Evolutionary conservation across 2,113 vertebrate species (phyloP).

Genomic region (Fulica atra): DNA sequence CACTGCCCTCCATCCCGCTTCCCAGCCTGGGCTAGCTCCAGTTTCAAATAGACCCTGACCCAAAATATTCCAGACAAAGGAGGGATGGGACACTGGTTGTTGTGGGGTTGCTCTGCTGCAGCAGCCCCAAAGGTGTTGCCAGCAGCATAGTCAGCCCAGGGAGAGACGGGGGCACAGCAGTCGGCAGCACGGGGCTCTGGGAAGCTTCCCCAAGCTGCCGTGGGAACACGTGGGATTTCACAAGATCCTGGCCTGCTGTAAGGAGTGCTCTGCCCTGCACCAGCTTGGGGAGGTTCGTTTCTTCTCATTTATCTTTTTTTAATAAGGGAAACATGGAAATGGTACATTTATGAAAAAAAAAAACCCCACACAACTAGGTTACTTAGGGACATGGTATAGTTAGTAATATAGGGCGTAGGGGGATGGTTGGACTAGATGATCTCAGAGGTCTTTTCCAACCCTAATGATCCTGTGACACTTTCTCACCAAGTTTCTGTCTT

Average conservation of each 20-base stretch:
- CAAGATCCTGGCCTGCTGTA: background rate
- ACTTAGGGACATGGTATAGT: too few relatives aligned
- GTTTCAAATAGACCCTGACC: background rate
- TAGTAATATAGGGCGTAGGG: too few relatives aligned
- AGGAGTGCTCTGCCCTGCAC: background rate
- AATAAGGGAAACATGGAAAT: background rate
- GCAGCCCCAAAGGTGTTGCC: background rate
- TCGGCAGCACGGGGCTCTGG: accelerated
- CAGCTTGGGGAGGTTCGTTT: background rate
- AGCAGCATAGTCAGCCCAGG: background rate
- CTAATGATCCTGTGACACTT: background rate
- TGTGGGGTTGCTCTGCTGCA: background rate
- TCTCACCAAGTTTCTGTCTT: background rate
- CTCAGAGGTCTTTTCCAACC: too few relatives aligned
- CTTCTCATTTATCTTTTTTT: background rate
- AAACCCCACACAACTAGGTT: background rate
- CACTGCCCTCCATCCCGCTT: background rate
- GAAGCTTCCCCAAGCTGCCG: background rate
- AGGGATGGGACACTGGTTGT: background rate
- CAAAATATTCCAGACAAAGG: background rate
- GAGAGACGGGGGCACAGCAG: background rate
- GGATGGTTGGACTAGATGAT: too few relatives aligned
- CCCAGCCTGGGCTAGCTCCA: background rate
- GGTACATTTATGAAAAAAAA: background rate
- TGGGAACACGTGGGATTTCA: accelerated